Evolutionary conservation across 2,797 vertebrate species (phyloP).

Genomic region (Gobionotothen gibberifrons): DNA sequence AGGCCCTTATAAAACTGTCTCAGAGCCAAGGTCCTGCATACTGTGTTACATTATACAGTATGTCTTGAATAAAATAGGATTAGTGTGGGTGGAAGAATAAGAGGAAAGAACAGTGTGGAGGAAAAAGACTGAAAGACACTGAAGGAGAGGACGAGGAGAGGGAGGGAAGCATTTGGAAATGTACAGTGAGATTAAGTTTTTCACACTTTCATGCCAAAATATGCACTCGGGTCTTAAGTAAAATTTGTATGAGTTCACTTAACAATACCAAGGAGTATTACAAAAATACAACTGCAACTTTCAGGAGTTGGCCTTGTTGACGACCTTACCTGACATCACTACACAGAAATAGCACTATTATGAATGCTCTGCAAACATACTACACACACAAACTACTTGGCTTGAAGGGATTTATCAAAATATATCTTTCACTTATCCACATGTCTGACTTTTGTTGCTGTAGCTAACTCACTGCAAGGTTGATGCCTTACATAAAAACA

Average conservation of each 20-base stretch:
- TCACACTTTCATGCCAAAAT: constrained; percentile 36
- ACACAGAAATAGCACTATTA: background rate
- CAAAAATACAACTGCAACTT: constrained; percentile 10
- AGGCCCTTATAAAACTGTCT: constrained; percentile 48
- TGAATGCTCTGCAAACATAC: background rate
- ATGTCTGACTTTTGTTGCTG: background rate
- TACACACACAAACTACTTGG: background rate
- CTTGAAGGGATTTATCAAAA: background rate
- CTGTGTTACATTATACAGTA: constrained; percentile 68
- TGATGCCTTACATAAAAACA: background rate
- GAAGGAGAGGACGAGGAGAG: constrained; percentile 48
- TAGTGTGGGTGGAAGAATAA: constrained; percentile 73
- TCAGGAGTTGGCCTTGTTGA: background rate
- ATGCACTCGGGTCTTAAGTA: constrained; percentile 46
- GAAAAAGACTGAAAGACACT: constrained; percentile 45
- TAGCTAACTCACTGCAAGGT: background rate
- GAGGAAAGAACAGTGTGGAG: constrained; percentile 46
- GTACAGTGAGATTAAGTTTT: constrained; percentile 34
- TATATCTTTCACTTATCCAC: background rate
- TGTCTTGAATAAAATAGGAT: constrained; percentile 73
- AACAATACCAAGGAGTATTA: constrained; percentile 9
- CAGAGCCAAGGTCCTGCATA: constrained; percentile 63
- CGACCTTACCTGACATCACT: constrained; percentile 16
- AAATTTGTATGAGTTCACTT: constrained; percentile 28
- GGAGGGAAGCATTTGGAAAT: constrained; percentile 33